phyloP scores from a whole-genome alignment of 2,888 invertebrate genomes.

The Troilus luridus region DNA sequence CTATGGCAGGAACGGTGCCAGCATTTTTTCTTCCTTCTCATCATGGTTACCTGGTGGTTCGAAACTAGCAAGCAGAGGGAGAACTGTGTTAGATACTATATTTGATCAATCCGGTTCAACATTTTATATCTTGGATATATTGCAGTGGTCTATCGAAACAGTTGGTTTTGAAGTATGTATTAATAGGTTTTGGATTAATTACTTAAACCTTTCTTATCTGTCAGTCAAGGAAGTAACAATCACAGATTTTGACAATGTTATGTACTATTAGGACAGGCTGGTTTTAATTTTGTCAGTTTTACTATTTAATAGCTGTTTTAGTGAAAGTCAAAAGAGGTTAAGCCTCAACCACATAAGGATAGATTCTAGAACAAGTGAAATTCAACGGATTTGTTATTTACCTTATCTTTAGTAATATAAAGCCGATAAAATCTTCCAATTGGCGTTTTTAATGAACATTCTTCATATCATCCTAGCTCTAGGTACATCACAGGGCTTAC shows the following conservation, averaged over 20 bases:
- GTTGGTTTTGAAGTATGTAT: slow-evolving; percentile 59
- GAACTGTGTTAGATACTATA: slow-evolving; percentile 86
- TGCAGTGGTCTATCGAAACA: slow-evolving; percentile 77
- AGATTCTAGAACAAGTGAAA: neutral
- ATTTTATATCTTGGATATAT: slow-evolving; percentile 86
- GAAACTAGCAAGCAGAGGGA: slow-evolving; percentile 66
- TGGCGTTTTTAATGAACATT: neutral
- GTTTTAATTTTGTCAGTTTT: neutral
- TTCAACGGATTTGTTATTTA: neutral
- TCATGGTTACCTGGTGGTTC: slow-evolving; percentile 84
- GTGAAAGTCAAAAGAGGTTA: too few species aligned
- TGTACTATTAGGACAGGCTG: neutral
- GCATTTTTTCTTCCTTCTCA: slow-evolving; percentile 71
- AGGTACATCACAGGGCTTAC: neutral
- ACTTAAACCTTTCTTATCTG: neutral
- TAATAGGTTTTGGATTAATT: neutral
- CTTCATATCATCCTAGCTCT: neutral
- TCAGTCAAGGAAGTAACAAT: neutral
- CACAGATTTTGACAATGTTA: neutral
- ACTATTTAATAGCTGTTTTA: too few species aligned
- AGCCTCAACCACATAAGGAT: neutral
- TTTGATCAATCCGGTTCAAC: slow-evolving; percentile 75
- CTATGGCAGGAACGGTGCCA: slow-evolving; percentile 77
- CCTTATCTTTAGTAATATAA: neutral
- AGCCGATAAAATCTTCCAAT: neutral